These are phyloP conservation scores for Linurgus olivaceus DNA, from an alignment of 2,797 vertebrate species.

Conservation along the genomic window DNA sequence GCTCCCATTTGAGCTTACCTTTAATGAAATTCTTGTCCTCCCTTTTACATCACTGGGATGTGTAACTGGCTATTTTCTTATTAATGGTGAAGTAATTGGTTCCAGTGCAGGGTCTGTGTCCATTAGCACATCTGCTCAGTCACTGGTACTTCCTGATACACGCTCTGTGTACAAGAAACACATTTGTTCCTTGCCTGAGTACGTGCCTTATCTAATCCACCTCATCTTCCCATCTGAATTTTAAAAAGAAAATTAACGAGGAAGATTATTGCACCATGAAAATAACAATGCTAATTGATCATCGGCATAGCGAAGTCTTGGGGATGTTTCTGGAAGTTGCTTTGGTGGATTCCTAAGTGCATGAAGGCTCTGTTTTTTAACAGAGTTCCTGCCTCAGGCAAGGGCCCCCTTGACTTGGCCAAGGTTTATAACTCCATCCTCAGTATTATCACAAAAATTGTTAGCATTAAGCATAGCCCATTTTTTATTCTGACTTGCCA, in stretches of 20 bases:
- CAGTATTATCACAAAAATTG: neutral
- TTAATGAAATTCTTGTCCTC: neutral
- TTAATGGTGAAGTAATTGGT: neutral
- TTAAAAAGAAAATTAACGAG: conserved; percentile 18
- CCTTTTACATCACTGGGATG: neutral
- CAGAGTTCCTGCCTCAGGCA: neutral
- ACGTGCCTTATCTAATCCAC: neutral
- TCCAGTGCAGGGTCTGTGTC: neutral
- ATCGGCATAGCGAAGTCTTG: rapidly evolving
- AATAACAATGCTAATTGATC: neutral
- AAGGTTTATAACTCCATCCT: neutral
- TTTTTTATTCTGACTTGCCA: neutral
- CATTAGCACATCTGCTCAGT: neutral
- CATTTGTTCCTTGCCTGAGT: neutral
- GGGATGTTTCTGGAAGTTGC: neutral
- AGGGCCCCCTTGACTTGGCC: neutral
- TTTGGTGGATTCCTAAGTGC: neutral
- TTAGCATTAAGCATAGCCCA: neutral
- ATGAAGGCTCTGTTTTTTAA: neutral
- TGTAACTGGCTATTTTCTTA: neutral
- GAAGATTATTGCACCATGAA: neutral
- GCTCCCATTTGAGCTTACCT: rapidly evolving
- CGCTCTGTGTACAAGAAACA: rapidly evolving
- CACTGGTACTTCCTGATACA: neutral
- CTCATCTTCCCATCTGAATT: neutral